These are phyloP conservation scores for Apis florea DNA, from an alignment of 1,140 invertebrate genomes.

Conservation along the genomic window DNA sequence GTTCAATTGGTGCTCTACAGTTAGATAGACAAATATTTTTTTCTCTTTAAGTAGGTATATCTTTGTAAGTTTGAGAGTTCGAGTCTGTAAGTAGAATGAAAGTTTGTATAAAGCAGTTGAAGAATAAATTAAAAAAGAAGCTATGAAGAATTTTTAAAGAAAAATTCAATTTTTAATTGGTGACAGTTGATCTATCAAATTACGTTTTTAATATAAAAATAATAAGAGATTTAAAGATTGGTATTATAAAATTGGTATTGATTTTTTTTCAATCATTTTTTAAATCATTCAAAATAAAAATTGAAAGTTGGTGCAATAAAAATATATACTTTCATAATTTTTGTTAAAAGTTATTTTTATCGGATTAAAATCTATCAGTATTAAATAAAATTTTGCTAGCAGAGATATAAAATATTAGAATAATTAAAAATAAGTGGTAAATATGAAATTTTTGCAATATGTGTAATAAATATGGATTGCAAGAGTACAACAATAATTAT, in stretches of 20 bases:
- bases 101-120: not conserved
- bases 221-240: constrained; percentile 14
- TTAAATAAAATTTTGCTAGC: constrained; percentile 32
- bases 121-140: not conserved
- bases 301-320: not conserved
- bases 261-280: not conserved
- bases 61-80: constrained; percentile 15
- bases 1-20: constrained; percentile 26
- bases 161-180: not conserved
- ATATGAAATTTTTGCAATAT: constrained; percentile 9
- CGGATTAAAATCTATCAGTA: constrained; percentile 32
- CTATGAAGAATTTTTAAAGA: not conserved
- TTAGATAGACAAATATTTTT: constrained; percentile 44
- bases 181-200: constrained; percentile 17
- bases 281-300: not conserved
- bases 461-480: constrained; percentile 15
- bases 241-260: constrained; percentile 3
- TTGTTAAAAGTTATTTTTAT: not conserved
- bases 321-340: not conserved
- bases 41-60: constrained; percentile 18
- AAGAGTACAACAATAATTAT: constrained; percentile 28
- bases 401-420: constrained; percentile 45
- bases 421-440: constrained; percentile 17
- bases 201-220: constrained; percentile 21
- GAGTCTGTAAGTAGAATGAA: constrained; percentile 11